A percentile compares a stretch with the other conserved stretches of the same genome.
Evolutionary conservation across 2,113 vertebrate genomes (phyloP).

Genomic region (Shinisaurus crocodilurus): DNA sequence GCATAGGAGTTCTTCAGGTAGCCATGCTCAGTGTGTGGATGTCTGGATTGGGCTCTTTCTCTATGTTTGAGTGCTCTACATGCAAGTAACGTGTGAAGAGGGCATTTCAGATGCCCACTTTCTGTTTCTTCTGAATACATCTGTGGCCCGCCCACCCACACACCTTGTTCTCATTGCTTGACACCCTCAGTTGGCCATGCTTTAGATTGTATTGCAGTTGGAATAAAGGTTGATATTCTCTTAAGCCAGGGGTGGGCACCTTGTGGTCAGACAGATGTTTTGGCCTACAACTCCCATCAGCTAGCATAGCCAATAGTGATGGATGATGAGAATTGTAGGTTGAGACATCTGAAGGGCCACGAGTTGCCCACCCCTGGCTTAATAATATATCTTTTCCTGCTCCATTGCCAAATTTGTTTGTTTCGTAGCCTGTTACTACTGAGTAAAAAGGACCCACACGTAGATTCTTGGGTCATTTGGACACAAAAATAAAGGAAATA

Average conservation of each 20-base stretch:
- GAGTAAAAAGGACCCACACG: constrained; percentile 39
- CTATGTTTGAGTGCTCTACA: too few relatives aligned
- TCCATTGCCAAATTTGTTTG: constrained; percentile 5
- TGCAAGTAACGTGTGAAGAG: not conserved
- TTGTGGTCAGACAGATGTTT: not conserved
- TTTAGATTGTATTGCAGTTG: not conserved
- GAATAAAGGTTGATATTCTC: not conserved
- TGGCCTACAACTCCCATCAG: not conserved
- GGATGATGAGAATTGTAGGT: not conserved
- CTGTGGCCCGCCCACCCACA: too few relatives aligned
- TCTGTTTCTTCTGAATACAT: not conserved
- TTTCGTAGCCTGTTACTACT: not conserved
- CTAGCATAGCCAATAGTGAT: not conserved
- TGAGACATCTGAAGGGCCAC: not conserved
- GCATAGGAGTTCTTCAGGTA: not conserved
- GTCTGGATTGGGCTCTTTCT: not conserved
- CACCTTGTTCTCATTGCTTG: not conserved
- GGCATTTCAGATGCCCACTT: not conserved
- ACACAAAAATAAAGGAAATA: constrained; percentile 56
- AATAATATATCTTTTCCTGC: not conserved
- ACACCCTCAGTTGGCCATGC: not conserved
- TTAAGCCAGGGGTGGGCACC: not conserved
- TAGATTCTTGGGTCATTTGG: constrained; percentile 52
- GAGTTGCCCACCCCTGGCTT: not conserved
- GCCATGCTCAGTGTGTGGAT: not conserved